Conservation (phyloP, 1,140 invertebrate species). For the Harlomillsia oculata region DNA sequence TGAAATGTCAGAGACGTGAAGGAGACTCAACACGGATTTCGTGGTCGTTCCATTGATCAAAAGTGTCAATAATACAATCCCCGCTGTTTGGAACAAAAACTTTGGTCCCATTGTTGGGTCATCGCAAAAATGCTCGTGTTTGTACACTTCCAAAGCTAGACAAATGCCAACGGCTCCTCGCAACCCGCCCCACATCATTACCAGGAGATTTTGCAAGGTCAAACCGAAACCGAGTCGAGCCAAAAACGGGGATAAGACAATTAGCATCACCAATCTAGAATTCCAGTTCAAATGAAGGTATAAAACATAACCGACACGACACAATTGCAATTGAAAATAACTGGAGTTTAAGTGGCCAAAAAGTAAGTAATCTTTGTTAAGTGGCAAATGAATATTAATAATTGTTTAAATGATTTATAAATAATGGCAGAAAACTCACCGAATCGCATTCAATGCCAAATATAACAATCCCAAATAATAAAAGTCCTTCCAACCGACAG, state of each 20-base stretch:
- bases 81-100: conserved; percentile 42
- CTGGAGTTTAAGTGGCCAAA: not conserved
- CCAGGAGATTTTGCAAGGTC: conserved; percentile 39
- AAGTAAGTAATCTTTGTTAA: conserved; percentile 37
- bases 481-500: conserved; percentile 37
- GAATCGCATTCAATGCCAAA: conserved; percentile 39
- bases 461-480: conserved; percentile 40
- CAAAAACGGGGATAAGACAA: conserved; percentile 42
- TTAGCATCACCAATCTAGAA: conserved; percentile 38
- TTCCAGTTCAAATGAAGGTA: not conserved
- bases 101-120: conserved; percentile 34
- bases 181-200: conserved; percentile 32
- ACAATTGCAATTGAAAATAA: too few species aligned
- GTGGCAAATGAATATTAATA: too few species aligned
- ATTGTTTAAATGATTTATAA: too few species aligned
- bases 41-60: conserved; percentile 43
- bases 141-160: conserved; percentile 41
- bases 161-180: conserved; percentile 44
- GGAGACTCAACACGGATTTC: conserved; percentile 38
- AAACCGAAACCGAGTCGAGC: conserved; percentile 42
- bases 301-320: too few species aligned
- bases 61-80: conserved; percentile 42
- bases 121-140: conserved; percentile 37
- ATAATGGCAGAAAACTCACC: too few species aligned
- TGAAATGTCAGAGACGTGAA: conserved; percentile 42